phyloP scores from a whole-genome alignment of 2,113 vertebrate genomes.

The Synchiropus splendidus region DNA sequence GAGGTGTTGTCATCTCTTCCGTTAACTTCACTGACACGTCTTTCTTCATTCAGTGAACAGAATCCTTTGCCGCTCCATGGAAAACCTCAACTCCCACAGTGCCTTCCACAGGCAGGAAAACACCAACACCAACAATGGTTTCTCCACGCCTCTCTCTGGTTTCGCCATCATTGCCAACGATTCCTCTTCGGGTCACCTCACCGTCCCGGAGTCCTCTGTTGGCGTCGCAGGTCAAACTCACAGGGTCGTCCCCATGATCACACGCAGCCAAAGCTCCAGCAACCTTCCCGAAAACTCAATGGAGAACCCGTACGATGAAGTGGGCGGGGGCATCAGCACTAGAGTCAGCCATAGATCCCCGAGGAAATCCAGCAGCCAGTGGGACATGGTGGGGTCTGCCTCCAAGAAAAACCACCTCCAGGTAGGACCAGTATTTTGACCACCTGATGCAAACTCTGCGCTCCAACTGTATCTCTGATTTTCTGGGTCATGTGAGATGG shows the following conservation, averaged over 20 bases:
- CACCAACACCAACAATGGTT: constrained; percentile 14
- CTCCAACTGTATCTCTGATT: too few relatives aligned
- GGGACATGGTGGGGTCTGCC: constrained; percentile 48
- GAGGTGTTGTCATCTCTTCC: neutral
- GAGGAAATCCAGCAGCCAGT: constrained; percentile 61
- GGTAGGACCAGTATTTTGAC: constrained; percentile 30
- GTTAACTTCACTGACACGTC: neutral
- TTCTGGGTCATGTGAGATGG: too few relatives aligned
- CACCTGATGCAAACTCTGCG: too few relatives aligned
- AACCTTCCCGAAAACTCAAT: constrained; percentile 52
- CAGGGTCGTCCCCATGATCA: constrained; percentile 54
- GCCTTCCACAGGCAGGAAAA: constrained; percentile 35
- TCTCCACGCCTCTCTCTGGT: constrained; percentile 35
- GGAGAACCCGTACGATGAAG: constrained; percentile 46
- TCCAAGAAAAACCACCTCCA: constrained; percentile 46
- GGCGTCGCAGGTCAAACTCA: constrained; percentile 4
- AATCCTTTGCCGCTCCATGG: constrained; percentile 64
- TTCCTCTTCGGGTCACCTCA: constrained; percentile 28
- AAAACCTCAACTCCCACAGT: constrained; percentile 64
- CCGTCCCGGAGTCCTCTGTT: constrained; percentile 24
- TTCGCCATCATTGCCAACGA: constrained; percentile 29
- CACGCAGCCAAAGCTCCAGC: constrained; percentile 66
- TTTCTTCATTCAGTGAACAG: constrained; percentile 38
- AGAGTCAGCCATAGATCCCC: constrained; percentile 20
- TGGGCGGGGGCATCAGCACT: constrained; percentile 22